phyloP scores from a whole-genome alignment of 2,113 vertebrate species.

The Isichthys henryi region DNA sequence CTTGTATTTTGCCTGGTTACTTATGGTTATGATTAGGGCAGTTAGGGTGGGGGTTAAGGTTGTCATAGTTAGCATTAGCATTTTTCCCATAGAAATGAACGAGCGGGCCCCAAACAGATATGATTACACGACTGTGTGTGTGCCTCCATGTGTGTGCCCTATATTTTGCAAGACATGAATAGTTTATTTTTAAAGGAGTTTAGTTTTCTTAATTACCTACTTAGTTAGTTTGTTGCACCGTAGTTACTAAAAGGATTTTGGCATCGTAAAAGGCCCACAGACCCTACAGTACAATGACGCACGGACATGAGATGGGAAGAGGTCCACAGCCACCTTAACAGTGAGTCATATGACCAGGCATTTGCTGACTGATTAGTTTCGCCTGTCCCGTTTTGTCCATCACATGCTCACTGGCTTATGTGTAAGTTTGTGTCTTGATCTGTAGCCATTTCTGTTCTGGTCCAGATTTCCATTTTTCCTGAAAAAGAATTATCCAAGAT shows the following conservation, averaged over 20 bases:
- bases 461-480: background rate
- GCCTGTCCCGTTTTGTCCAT: background rate
- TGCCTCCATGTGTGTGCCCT: too few relatives aligned
- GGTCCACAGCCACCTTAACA: background rate
- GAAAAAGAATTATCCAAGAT: background rate
- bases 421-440: background rate
- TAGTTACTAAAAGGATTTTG: background rate
- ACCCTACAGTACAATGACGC: background rate
- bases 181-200: too few relatives aligned
- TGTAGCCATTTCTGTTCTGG: background rate
- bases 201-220: too few relatives aligned
- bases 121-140: too few relatives aligned
- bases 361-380: background rate
- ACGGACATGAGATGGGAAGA: too few relatives aligned
- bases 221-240: background rate
- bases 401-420: background rate
- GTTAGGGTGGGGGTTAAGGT: too few relatives aligned
- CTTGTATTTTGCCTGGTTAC: too few relatives aligned
- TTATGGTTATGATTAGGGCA: too few relatives aligned
- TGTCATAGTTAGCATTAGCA: too few relatives aligned
- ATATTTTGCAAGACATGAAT: background rate
- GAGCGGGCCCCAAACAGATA: too few relatives aligned
- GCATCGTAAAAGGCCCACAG: background rate
- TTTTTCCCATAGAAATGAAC: too few relatives aligned
- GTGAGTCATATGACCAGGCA: background rate